Evolutionary conservation across 2,797 vertebrate species (phyloP).

Genomic region (Anguilla megastoma): DNA sequence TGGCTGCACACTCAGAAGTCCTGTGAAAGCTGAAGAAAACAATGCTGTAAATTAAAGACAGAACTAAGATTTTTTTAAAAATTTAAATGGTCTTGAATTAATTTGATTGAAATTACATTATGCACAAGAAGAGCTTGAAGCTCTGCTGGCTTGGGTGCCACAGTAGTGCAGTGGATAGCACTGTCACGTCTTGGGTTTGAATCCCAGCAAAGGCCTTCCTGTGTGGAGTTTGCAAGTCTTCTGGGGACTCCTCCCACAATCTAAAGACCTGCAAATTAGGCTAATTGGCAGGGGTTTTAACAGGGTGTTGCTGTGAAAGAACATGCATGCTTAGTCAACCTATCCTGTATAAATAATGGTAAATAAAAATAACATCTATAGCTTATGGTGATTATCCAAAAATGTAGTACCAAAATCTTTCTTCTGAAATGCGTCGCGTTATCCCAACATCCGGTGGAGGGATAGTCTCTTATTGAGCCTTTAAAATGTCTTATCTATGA

Average conservation of each 20-base stretch:
- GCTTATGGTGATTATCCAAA: not conserved
- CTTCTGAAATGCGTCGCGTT: not conserved
- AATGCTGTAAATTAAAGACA: not conserved
- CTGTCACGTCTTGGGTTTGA: too few relatives aligned
- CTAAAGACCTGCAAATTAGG: too few relatives aligned
- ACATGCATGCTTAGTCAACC: too few relatives aligned
- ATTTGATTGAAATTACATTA: not conserved
- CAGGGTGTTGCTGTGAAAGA: too few relatives aligned
- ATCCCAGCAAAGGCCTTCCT: too few relatives aligned
- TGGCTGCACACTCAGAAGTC: not conserved
- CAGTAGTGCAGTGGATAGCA: too few relatives aligned
- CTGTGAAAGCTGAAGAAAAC: not conserved
- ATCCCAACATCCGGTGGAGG: not conserved
- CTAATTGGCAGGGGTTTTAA: too few relatives aligned
- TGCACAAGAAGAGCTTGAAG: not conserved
- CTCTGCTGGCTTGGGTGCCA: not conserved
- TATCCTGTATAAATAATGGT: too few relatives aligned
- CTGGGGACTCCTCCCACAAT: too few relatives aligned
- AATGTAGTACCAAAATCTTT: not conserved
- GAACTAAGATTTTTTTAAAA: not conserved
- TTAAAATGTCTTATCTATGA: slow-evolving; percentile 2
- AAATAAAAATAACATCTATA: not conserved
- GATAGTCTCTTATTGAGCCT: not conserved
- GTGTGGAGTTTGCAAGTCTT: too few relatives aligned
- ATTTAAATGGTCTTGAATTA: not conserved